Evolutionary conservation across 1,140 invertebrate species (phyloP).

Genomic region (Saccostrea cuccullata): DNA sequence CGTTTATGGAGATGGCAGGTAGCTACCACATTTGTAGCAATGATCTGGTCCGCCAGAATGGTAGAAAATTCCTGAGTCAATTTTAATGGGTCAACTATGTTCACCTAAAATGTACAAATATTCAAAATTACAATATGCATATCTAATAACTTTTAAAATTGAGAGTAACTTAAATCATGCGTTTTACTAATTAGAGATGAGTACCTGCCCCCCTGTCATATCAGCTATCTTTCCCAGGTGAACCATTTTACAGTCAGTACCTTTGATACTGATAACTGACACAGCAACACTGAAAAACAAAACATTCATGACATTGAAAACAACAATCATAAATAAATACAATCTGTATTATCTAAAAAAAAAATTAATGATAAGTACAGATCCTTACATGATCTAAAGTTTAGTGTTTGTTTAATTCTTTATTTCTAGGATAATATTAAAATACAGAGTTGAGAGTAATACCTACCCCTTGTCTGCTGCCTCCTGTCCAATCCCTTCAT

Average conservation of each 20-base stretch:
- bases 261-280: conserved; percentile 77
- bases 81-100: conserved; percentile 76
- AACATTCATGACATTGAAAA: background rate
- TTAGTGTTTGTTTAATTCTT: too few species aligned
- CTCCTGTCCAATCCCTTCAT: conserved; percentile 66
- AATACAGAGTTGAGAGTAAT: too few species aligned
- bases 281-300: conserved; percentile 71
- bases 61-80: conserved; percentile 75
- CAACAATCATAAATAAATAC: too few species aligned
- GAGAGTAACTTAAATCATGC: background rate
- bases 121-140: background rate
- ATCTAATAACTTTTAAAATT: background rate
- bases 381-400: too few species aligned
- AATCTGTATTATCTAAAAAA: too few species aligned
- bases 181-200: background rate
- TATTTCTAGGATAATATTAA: too few species aligned
- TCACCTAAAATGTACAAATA: conserved; percentile 66
- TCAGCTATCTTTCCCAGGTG: conserved; percentile 76
- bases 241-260: conserved; percentile 75
- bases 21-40: conserved; percentile 76
- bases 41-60: conserved; percentile 73
- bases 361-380: too few species aligned
- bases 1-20: conserved; percentile 73
- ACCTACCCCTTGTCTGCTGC: conserved; percentile 72
- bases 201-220: conserved; percentile 74